Percentiles rank a stretch among this genome's conserved stretches.
phyloP scores from a whole-genome alignment of 2,113 vertebrate species.

The Nothobranchius furzeri region DNA sequence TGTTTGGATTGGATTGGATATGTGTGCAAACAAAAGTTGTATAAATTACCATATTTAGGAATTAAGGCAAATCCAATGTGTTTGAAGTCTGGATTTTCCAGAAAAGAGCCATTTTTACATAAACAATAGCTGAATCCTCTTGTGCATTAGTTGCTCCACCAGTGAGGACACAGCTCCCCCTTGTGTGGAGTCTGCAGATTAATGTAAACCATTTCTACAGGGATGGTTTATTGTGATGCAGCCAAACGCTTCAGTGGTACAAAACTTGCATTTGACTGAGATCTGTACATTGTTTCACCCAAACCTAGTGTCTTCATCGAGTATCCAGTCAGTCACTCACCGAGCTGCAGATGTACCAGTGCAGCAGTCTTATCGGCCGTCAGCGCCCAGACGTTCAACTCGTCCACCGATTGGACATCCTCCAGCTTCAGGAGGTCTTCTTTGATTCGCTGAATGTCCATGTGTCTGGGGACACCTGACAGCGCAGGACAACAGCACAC shows the following conservation, averaged over 20 bases:
- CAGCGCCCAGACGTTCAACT: conserved; percentile 95
- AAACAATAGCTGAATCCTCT: too few species aligned
- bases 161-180: conserved; percentile 14
- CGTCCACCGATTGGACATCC: conserved; percentile 90
- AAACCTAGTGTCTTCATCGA: not conserved
- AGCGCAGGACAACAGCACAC: not conserved
- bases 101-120: too few species aligned
- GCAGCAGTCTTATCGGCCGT: conserved; percentile 91
- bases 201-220: too few species aligned
- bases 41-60: too few species aligned
- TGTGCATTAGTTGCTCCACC: not conserved
- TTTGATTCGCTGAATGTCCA: conserved; percentile 86
- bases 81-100: too few species aligned
- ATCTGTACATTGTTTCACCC: too few species aligned
- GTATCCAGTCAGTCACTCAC: conserved; percentile 76
- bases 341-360: conserved; percentile 89
- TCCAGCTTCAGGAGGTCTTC: conserved; percentile 93
- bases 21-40: too few species aligned
- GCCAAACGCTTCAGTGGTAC: too few species aligned
- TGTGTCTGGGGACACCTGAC: conserved; percentile 89
- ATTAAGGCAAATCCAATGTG: too few species aligned
- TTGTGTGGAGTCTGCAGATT: not conserved
- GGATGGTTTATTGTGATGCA: too few species aligned
- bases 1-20: too few species aligned
- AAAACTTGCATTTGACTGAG: too few species aligned